phyloP scores from a whole-genome alignment of 1,140 invertebrate species.

The Carposina sasakii region DNA sequence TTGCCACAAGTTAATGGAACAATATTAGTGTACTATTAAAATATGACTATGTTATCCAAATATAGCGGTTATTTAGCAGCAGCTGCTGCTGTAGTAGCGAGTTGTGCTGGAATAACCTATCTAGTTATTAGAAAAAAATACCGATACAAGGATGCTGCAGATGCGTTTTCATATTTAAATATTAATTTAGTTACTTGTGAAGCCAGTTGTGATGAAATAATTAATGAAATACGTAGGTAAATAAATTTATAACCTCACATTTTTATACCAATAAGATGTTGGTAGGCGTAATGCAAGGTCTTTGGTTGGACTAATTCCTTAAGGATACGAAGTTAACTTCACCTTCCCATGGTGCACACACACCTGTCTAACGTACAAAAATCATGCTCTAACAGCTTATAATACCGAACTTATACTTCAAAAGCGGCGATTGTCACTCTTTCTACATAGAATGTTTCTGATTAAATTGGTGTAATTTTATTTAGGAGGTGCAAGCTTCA shows the following conservation, averaged over 20 bases:
- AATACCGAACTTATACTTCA: too few species aligned
- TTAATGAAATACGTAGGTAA: conserved; percentile 44
- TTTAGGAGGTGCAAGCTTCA: conserved; percentile 36
- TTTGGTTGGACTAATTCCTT: too few species aligned
- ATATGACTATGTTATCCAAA: too few species aligned
- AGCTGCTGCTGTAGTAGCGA: conserved; percentile 14
- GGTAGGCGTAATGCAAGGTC: too few species aligned
- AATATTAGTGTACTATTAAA: too few species aligned
- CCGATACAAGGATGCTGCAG: conserved; percentile 16
- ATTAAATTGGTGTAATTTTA: conserved; percentile 2
- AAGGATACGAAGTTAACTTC: too few species aligned
- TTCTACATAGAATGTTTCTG: not conserved
- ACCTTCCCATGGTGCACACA: too few species aligned
- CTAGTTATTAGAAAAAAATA: conserved; percentile 15
- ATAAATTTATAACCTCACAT: not conserved
- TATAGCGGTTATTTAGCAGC: too few species aligned
- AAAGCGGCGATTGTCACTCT: too few species aligned
- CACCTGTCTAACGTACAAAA: too few species aligned
- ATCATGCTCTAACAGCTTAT: too few species aligned
- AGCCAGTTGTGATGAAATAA: conserved; percentile 31
- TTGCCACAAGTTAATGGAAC: too few species aligned
- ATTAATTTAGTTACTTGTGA: conserved; percentile 39
- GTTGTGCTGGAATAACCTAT: conserved; percentile 18
- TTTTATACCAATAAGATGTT: not conserved
- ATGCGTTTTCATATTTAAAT: conserved; percentile 41